A percentile compares a stretch with the other conserved stretches of the same genome.
Conservation (phyloP, 2,113 vertebrate species). For the Anhinga rufa region DNA sequence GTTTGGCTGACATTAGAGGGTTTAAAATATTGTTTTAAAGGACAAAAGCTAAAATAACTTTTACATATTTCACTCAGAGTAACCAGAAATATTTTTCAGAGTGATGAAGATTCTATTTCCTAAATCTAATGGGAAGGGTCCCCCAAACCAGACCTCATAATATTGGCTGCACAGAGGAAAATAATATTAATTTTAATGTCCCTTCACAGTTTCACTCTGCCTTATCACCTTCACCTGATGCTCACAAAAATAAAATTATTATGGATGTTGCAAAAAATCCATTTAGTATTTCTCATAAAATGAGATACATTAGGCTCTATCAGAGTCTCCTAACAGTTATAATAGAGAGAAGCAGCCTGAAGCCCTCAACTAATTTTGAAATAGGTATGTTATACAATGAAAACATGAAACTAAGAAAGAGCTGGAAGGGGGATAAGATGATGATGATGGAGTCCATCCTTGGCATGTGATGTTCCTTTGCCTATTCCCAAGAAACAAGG, state of each 20-base stretch:
- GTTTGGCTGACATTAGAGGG: neutral
- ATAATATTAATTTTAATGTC: neutral
- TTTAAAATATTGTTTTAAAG: neutral
- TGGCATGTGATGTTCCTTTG: neutral
- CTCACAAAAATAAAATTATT: neutral
- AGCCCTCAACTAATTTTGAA: neutral
- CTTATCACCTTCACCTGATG: neutral
- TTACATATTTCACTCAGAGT: neutral
- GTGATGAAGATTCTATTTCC: neutral
- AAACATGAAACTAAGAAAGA: neutral
- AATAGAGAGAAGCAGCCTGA: neutral
- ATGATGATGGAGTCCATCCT: conserved; percentile 22
- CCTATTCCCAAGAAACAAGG: conserved; percentile 18
- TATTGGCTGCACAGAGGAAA: neutral
- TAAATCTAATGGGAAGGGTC: neutral
- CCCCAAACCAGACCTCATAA: neutral
- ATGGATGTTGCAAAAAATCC: neutral
- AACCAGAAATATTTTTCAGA: neutral
- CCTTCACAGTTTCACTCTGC: neutral
- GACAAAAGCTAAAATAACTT: neutral
- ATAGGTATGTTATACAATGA: neutral
- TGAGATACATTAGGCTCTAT: neutral
- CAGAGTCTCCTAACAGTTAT: neutral
- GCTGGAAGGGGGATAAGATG: neutral
- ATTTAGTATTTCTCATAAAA: neutral